Evolutionary conservation across 2,113 vertebrate species (phyloP).

Genomic region (Microtus pennsylvanicus): DNA sequence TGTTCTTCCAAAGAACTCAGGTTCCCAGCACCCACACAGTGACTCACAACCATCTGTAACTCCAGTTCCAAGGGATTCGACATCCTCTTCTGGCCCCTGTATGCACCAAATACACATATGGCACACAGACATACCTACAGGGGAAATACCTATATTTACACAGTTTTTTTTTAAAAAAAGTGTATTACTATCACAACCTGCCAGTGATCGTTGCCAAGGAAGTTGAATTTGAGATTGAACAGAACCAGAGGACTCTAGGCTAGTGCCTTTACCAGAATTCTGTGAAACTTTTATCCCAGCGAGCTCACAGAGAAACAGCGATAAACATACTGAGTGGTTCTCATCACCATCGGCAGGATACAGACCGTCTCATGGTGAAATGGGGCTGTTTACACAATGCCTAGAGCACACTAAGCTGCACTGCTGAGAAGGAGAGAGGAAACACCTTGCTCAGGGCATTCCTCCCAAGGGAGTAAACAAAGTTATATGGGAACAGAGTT

Average conservation of each 20-base stretch:
- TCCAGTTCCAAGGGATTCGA: neutral
- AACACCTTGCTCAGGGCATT: neutral
- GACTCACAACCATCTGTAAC: neutral
- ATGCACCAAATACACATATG: neutral
- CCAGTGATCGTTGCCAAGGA: neutral
- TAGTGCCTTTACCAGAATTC: neutral
- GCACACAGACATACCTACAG: neutral
- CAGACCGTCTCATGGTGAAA: neutral
- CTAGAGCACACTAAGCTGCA: neutral
- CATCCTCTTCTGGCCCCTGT: neutral
- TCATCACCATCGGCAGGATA: neutral
- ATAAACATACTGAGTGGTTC: no score
- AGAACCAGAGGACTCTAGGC: neutral
- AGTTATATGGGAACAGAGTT: neutral
- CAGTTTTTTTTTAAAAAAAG: no score
- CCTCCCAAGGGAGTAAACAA: neutral
- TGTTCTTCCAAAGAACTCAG: neutral
- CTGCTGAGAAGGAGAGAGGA: neutral
- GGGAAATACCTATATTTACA: neutral
- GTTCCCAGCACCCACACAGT: neutral
- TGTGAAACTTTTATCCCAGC: neutral
- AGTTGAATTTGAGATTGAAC: neutral
- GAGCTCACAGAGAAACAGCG: neutral
- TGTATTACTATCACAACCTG: neutral
- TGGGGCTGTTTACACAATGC: neutral